These are phyloP conservation scores for Lasiommata megera DNA, from an alignment of 2,888 invertebrate species.

Conservation along the genomic window DNA sequence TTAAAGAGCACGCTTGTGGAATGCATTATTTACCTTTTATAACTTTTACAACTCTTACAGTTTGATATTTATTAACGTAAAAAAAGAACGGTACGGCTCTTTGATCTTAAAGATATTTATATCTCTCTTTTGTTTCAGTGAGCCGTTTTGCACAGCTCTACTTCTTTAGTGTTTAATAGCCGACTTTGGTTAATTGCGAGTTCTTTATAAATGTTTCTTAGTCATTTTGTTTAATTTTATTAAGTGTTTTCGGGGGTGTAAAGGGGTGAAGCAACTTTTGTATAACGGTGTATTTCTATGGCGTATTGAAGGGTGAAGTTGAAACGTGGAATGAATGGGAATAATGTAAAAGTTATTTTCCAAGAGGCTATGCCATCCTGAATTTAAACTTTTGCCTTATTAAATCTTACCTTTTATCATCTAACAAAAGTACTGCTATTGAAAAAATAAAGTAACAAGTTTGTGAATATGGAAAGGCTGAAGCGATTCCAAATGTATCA, in stretches of 20 bases:
- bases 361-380: slow-evolving; percentile 5
- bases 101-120: neutral
- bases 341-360: slow-evolving; percentile 9
- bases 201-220: slow-evolving; percentile 35
- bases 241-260: slow-evolving; percentile 29
- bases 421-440: too few relatives aligned
- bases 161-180: slow-evolving; percentile 32
- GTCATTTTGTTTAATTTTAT: slow-evolving; percentile 37
- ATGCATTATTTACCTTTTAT: too few relatives aligned
- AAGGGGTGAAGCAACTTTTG: slow-evolving; percentile 10
- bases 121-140: neutral
- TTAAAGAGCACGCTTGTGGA: too few relatives aligned
- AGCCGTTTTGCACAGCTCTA: neutral
- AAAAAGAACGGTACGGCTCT: neutral
- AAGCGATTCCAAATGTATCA: too few relatives aligned
- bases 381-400: slow-evolving; percentile 1
- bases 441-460: too few relatives aligned
- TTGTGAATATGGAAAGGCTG: too few relatives aligned
- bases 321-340: slow-evolving; percentile 6
- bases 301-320: slow-evolving; percentile 11
- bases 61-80: neutral
- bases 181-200: slow-evolving; percentile 39
- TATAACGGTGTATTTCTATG: slow-evolving; percentile 11
- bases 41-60: too few relatives aligned
- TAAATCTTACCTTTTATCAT: neutral